These are phyloP conservation scores for Habrosyne pyritoides DNA, from an alignment of 2,888 invertebrate genomes.

Conservation along the genomic window DNA sequence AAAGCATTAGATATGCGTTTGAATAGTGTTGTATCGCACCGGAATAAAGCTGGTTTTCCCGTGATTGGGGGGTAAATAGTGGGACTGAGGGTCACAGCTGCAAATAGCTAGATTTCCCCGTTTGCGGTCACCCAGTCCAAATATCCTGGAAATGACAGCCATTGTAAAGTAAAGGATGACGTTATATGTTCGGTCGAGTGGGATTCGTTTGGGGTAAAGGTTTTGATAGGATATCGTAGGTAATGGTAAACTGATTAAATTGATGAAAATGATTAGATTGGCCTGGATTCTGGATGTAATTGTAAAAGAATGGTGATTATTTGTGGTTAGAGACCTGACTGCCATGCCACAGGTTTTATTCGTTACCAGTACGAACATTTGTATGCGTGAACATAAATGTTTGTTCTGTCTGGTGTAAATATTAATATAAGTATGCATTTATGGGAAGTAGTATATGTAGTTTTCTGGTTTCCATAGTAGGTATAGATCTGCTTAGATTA, in stretches of 20 bases:
- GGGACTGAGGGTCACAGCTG: conserved; percentile 56
- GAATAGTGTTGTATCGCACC: background rate
- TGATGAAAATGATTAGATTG: too few relatives aligned
- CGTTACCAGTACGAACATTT: too few relatives aligned
- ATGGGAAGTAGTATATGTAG: too few relatives aligned
- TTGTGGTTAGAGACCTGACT: too few relatives aligned
- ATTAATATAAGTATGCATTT: too few relatives aligned
- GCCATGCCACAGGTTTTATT: too few relatives aligned
- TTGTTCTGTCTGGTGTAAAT: too few relatives aligned
- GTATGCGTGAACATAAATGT: too few relatives aligned
- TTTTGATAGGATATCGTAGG: background rate
- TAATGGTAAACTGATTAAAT: background rate
- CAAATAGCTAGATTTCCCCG: conserved; percentile 57
- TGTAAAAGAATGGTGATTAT: too few relatives aligned
- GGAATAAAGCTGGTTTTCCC: conserved; percentile 16
- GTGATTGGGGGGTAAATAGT: background rate
- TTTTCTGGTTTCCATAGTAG: too few relatives aligned
- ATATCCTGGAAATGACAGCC: conserved; percentile 53
- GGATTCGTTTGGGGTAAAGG: conserved; percentile 20
- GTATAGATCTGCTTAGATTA: too few relatives aligned
- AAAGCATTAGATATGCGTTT: conserved; percentile 25
- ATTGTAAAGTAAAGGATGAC: conserved; percentile 41
- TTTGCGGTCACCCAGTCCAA: conserved; percentile 66
- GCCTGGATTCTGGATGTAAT: too few relatives aligned
- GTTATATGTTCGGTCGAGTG: conserved; percentile 26